Evolutionary conservation across 2,888 invertebrate genomes (phyloP).

Genomic region (Lamellibrachia columna): DNA sequence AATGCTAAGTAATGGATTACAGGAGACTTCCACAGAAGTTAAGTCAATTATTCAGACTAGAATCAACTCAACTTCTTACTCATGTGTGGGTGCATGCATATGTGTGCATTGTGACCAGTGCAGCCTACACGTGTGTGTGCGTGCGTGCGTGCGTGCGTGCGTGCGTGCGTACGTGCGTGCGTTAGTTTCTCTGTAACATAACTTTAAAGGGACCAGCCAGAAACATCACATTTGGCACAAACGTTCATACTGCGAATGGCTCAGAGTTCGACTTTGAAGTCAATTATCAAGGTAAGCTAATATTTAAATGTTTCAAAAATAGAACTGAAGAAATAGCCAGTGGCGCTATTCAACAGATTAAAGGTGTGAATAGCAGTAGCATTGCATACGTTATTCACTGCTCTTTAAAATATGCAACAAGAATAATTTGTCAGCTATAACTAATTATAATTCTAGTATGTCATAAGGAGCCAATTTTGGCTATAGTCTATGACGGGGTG

Average conservation of each 20-base stretch:
- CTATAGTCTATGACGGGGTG: too few species aligned
- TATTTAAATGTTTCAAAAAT: too few species aligned
- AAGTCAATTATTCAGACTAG: neutral
- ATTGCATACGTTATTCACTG: too few species aligned
- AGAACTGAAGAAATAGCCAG: too few species aligned
- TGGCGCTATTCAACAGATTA: too few species aligned
- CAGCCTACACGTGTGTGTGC: neutral
- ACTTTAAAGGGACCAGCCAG: neutral
- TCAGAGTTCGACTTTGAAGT: neutral
- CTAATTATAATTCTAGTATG: neutral
- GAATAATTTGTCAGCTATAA: neutral
- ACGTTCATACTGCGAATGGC: neutral
- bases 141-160: neutral
- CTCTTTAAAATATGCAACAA: neutral
- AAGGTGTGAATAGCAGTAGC: too few species aligned
- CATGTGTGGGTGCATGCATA: neutral
- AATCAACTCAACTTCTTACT: neutral
- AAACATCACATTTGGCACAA: neutral
- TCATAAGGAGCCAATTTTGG: too few species aligned
- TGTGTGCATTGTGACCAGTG: neutral
- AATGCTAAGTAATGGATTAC: too few species aligned
- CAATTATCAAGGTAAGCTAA: neutral
- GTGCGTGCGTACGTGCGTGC: neutral
- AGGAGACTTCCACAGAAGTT: neutral
- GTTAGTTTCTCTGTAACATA: neutral